phyloP scores from a whole-genome alignment of 2,888 invertebrate species.

The Seladonia tumulorum region DNA sequence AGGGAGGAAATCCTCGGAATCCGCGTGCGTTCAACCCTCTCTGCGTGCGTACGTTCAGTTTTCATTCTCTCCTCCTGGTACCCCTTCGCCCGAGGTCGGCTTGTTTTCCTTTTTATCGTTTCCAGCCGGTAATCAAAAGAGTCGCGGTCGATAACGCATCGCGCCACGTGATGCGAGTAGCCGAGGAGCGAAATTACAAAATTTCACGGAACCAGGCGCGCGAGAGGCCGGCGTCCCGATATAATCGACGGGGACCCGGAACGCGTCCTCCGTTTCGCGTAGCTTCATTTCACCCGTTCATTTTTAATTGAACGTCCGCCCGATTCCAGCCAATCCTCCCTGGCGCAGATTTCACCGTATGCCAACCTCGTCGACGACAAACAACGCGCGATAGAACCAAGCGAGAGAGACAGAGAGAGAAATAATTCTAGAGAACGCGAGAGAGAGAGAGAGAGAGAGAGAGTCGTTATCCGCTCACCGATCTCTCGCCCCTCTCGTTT shows the following conservation, averaged over 20 bases:
- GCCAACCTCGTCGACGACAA: neutral
- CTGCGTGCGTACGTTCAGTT: conserved; percentile 19
- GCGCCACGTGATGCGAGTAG: conserved; percentile 40
- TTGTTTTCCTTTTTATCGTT: conserved; percentile 2
- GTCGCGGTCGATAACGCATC: conserved; percentile 47
- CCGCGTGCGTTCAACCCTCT: neutral
- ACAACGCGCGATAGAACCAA: neutral
- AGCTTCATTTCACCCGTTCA: conserved; percentile 33
- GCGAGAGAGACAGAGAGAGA: too few species aligned
- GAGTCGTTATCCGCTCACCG: neutral
- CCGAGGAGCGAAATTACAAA: conserved; percentile 34
- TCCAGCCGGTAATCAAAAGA: conserved; percentile 34
- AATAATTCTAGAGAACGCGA: neutral
- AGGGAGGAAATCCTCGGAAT: neutral
- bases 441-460: neutral
- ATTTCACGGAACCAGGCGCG: conserved; percentile 31
- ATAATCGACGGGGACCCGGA: conserved; percentile 5
- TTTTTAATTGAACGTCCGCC: conserved; percentile 33
- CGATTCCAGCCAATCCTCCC: neutral
- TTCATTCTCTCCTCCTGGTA: neutral
- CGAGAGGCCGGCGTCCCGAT: neutral
- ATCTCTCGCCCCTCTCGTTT: neutral
- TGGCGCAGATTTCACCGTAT: neutral
- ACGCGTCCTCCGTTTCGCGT: neutral
- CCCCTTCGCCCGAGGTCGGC: too few species aligned